Conservation (phyloP, 2,797 vertebrate species). For the Macrochelys suwanniensis region DNA sequence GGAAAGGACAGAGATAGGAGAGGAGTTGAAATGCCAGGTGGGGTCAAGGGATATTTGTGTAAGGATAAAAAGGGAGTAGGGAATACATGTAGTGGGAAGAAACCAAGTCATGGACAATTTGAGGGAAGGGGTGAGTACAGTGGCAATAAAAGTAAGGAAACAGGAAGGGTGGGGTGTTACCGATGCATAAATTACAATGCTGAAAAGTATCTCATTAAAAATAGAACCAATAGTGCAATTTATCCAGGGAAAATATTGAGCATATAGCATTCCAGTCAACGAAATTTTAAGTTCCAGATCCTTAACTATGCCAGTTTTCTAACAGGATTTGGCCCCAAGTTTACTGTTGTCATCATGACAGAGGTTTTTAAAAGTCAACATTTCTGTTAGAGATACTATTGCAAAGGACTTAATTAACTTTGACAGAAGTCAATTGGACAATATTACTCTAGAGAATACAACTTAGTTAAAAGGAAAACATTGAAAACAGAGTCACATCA, state of each 20-base stretch:
- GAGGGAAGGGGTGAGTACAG: not conserved
- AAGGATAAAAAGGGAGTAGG: not conserved
- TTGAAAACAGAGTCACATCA: not conserved
- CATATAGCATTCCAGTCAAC: not conserved
- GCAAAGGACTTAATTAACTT: constrained; percentile 35
- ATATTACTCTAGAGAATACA: not conserved
- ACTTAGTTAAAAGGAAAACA: constrained; percentile 18
- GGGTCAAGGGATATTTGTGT: not conserved
- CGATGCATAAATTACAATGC: not conserved
- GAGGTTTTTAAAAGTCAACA: not conserved
- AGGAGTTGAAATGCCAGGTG: not conserved
- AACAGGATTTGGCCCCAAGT: constrained; percentile 4
- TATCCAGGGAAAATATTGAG: not conserved
- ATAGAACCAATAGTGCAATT: not conserved
- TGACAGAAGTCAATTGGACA: constrained; percentile 42
- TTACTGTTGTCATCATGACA: constrained; percentile 3
- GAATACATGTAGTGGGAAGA: not conserved
- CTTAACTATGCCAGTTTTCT: constrained; percentile 20
- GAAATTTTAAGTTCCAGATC: not conserved
- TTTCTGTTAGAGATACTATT: constrained; percentile 39
- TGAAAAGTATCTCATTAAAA: not conserved
- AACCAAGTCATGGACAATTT: not conserved
- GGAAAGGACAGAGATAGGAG: not conserved
- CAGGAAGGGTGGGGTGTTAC: accelerated
- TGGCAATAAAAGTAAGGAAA: not conserved